Evolutionary conservation across 2,113 vertebrate genomes (phyloP).

Genomic region (Cyprinodon brontotheroides): DNA sequence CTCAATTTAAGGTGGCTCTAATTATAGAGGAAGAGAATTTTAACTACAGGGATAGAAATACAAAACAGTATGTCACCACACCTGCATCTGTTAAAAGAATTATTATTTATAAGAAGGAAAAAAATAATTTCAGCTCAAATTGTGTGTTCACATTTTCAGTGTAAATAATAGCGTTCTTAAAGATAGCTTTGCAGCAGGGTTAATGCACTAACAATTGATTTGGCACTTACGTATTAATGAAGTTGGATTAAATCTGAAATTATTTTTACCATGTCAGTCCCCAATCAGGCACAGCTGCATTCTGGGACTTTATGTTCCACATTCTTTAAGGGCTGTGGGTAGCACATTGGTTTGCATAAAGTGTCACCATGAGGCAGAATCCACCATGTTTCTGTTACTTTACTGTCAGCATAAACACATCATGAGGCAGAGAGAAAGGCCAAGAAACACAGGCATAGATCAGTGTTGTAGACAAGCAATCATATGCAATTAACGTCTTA

Average conservation of each 20-base stretch:
- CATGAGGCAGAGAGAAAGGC: constrained; percentile 1
- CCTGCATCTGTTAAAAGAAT: constrained; percentile 12
- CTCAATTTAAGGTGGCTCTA: not conserved
- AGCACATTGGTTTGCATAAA: constrained; percentile 54
- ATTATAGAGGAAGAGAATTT: not conserved
- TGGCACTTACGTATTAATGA: constrained; percentile 20
- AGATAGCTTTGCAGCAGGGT: constrained; percentile 7
- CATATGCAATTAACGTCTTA: constrained; percentile 1
- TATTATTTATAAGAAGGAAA: constrained; percentile 14
- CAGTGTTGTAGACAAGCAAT: not conserved
- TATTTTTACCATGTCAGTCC: constrained; percentile 21
- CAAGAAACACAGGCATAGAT: not conserved
- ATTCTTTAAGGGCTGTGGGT: constrained; percentile 49
- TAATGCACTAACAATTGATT: constrained; percentile 18
- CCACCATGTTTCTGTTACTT: constrained; percentile 45
- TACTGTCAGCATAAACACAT: constrained; percentile 39
- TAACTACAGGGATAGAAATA: not conserved
- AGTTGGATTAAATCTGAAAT: constrained; percentile 21
- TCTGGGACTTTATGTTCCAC: constrained; percentile 42
- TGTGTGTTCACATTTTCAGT: constrained; percentile 15
- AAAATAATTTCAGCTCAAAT: constrained; percentile 37
- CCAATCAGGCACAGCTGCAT: constrained; percentile 9
- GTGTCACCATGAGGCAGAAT: constrained; percentile 52
- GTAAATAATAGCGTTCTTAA: constrained; percentile 42
- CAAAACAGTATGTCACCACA: not conserved